Base-by-base conservation (phyloP, 2,113 vertebrate genomes). In the Ursus arctos region DNA sequence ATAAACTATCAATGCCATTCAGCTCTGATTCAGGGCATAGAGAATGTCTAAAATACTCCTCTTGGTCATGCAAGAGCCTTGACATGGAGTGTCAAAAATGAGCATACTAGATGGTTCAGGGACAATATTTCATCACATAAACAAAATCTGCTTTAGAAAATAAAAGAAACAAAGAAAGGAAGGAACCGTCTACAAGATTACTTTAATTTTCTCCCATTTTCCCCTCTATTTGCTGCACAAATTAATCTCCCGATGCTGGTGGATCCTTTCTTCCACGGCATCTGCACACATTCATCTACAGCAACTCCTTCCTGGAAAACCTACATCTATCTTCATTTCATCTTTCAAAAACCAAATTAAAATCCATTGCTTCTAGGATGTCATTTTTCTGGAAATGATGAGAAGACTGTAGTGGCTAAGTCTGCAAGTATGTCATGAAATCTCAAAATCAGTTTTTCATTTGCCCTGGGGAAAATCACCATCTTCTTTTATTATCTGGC, bases 281-380 rank as follows among this genome's bases (percentile, higher is more conserved):
- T 87, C 53, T 74, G 26, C 14, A 83, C 43, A 47, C 4, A 4
- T 84, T 80, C 18, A 84, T 74, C 79, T 49, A 21, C 2, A 94
- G 40, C 31, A 87, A 28, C 11, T 76, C n/a, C 47, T 79, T 92
- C 86, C 72, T 49, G 47, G 43, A 91, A 90, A 92, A 84, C 10
- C 8, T 4, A 31, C 15, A 79, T 43, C 63, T 84, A 49, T 96
- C 87, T 93, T 95, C n/a, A 83, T 95, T 90, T 92, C 8, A 13
- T 94, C 51, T 85, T 80, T 97, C 77, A 89, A 89, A 95, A 82
- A 12, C 11, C 31, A 76, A 92, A 95, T 36, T 83, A 40, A 97
- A 92, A 95, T 55, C 15, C 31, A 69, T n/a, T 84, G 79, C 43
- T 92, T 76, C 61, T 33, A 83, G 40, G 6, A 69, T 53, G n/a